Conservation (phyloP, 2,113 vertebrate genomes). For the Mus pahari region DNA sequence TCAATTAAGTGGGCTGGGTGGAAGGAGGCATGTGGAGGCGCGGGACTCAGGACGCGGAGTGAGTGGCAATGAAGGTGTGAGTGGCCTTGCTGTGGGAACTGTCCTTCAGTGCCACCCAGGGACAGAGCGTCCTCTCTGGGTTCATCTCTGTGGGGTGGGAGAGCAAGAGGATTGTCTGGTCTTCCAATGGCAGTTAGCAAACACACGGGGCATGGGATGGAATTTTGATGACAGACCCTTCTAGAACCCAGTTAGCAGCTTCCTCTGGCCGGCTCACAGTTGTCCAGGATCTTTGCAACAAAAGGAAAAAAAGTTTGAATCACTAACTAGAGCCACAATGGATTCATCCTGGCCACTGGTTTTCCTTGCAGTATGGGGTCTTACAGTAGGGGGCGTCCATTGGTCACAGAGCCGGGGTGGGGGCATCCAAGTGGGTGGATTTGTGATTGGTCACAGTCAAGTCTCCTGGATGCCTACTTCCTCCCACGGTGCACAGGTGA, state of each 20-base stretch:
- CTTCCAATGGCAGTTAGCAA: background rate
- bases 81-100: fast-evolving
- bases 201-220: background rate
- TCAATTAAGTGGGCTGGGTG: slow-evolving; percentile 77
- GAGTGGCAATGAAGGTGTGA: slow-evolving; percentile 42
- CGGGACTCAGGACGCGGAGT: slow-evolving; percentile 27
- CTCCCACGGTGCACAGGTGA: background rate
- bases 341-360: background rate
- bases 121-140: background rate
- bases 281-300: too few relatives aligned
- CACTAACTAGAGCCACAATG: background rate
- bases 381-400: background rate
- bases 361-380: background rate
- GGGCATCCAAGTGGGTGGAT: background rate
- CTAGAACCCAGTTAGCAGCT: background rate
- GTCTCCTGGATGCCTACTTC: background rate
- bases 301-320: background rate
- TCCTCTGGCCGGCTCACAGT: background rate
- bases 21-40: background rate
- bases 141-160: background rate
- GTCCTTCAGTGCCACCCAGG: background rate
- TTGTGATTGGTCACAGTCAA: too few relatives aligned
- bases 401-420: background rate
- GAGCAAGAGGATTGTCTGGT: background rate
- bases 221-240: background rate